A percentile compares a stretch with the other conserved stretches of the same genome.
Evolutionary conservation across 2,888 invertebrate genomes (phyloP).

Genomic region (Parnassius mnemosyne): DNA sequence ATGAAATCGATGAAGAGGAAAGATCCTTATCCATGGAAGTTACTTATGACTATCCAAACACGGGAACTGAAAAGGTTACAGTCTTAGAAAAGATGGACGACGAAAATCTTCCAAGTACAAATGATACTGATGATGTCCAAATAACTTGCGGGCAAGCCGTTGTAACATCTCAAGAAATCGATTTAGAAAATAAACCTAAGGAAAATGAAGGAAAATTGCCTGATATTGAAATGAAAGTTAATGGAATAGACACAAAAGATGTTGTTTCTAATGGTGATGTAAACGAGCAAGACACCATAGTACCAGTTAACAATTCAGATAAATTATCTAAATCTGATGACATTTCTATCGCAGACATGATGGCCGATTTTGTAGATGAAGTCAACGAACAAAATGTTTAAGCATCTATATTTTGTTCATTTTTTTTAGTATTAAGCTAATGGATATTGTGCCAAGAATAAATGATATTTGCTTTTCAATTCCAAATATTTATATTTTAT

Average conservation of each 20-base stretch:
- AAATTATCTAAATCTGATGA: constrained; percentile 33
- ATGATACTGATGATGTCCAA: constrained; percentile 67
- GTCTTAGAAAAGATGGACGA: constrained; percentile 58
- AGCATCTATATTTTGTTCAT: constrained; percentile 33
- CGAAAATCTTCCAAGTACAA: constrained; percentile 62
- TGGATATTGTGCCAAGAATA: not conserved
- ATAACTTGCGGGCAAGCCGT: constrained; percentile 66
- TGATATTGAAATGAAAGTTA: constrained; percentile 41
- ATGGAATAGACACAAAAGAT: constrained; percentile 39
- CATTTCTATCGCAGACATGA: constrained; percentile 64
- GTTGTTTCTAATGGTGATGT: constrained; percentile 2
- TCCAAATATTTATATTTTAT: no score
- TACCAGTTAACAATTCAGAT: not conserved
- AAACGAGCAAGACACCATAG: constrained; percentile 5
- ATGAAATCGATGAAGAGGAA: constrained; percentile 46
- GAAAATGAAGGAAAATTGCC: constrained; percentile 26
- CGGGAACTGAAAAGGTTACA: constrained; percentile 42
- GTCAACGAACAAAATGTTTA: constrained; percentile 48
- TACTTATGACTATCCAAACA: constrained; percentile 52
- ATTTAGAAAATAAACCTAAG: constrained; percentile 36
- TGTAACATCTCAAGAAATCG: constrained; percentile 49
- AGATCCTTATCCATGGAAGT: constrained; percentile 57
- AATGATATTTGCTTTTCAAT: not conserved
- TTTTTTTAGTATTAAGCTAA: constrained; percentile 3
- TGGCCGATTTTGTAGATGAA: constrained; percentile 75